Evolutionary conservation across 2,797 vertebrate species (phyloP).

Genomic region (Trachops cirrhosus): DNA sequence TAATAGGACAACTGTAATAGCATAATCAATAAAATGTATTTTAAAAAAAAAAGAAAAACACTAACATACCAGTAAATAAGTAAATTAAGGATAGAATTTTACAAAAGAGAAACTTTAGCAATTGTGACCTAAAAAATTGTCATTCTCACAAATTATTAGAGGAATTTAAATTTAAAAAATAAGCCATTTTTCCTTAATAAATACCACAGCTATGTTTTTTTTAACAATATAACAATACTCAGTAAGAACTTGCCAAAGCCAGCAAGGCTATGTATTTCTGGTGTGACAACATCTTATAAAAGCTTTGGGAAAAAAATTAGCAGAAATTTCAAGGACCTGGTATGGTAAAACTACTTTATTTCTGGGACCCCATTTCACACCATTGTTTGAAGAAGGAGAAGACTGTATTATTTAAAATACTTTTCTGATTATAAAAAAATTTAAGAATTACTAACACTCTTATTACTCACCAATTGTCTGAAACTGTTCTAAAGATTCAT

Average conservation of each 20-base stretch:
- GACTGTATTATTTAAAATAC: neutral
- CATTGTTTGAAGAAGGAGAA: neutral
- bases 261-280: neutral
- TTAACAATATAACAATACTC: neutral
- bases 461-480: neutral
- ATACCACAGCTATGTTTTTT: neutral
- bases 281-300: neutral
- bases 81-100: neutral
- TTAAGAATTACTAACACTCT: neutral
- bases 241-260: neutral
- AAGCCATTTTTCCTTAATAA: neutral
- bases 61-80: neutral
- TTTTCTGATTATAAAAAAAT: neutral
- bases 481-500: neutral
- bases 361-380: neutral
- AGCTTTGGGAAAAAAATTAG: neutral
- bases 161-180: neutral
- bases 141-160: neutral
- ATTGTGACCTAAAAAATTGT: neutral
- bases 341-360: neutral
- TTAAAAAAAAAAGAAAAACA: neutral
- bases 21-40: too few species aligned
- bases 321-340: neutral
- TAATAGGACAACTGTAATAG: too few species aligned
- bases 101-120: neutral